Evolutionary conservation across 1,140 invertebrate genomes (phyloP), one percentile per base, ranked within the genome.

Genomic region (Sycophaga agraensis): DNA sequence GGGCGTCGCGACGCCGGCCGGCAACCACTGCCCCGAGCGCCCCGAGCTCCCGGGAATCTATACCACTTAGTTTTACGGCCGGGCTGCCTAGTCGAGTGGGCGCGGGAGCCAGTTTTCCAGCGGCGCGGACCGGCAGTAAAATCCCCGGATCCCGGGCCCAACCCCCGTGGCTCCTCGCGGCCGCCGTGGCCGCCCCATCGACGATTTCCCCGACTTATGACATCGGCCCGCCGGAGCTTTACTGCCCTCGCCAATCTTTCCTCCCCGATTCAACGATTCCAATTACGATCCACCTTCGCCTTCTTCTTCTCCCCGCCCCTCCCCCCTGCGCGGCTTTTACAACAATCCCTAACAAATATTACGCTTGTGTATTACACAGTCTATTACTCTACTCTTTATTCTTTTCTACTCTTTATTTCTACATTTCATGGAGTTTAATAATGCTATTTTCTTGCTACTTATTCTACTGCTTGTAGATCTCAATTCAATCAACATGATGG

Each of bases 61-160:
- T 76, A 76, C 73, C 72, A 74, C 73, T 76, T 76, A 74, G 70
- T 74, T 76, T 76, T 76, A 76, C 71, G 66, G 72, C 69, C 69
- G 68, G 65, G 4, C 64, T 67, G 69, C 66, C 69, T 70, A 68
- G 69, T 70, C 63, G 66, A 70, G 64, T 72, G 69, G 68, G 51
- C 16, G 43, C 51, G 22, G 57, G 60, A 17, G 62, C 31, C 40
- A 49, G 11, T 63, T 63, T 63, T 58, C 54, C 61, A 46, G 56
- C 64, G n/a, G n/a, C n/a, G n/a, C n/a, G n/a, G 70, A 37, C 60
- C 56, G 46, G 34, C 55, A 53, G 56, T 63, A 58, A 51, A 63
- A 51, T 51, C 19, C 22, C 26, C 19, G 31, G 50, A 5, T 9
- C 28, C 46, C 34, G 24, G 31, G 22, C 8, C 3, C 14, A 12